A percentile compares a stretch with the other conserved stretches of the same genome.
Conservation (phyloP, 2,113 vertebrate genomes). For the Ceyx cyanopectus region DNA sequence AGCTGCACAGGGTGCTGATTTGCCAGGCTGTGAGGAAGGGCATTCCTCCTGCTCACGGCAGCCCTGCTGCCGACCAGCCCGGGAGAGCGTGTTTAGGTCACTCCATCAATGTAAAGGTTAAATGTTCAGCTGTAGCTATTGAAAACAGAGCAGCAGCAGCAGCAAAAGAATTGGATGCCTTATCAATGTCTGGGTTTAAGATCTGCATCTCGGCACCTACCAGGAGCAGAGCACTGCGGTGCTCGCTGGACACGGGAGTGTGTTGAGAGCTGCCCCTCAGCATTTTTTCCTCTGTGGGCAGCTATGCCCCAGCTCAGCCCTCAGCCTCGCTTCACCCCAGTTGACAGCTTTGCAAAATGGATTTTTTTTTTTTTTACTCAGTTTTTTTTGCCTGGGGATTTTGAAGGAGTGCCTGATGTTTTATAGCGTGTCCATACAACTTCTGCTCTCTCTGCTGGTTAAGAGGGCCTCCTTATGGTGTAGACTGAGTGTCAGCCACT, state of each 20-base stretch:
- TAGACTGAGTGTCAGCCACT: not conserved
- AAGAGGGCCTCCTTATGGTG: not conserved
- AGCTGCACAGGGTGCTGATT: not conserved
- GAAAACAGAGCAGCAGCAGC: constrained; percentile 33
- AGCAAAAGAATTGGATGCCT: not conserved
- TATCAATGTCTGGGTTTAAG: not conserved
- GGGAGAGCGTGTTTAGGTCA: constrained; percentile 26
- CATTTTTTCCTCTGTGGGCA: not conserved
- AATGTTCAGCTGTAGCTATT: constrained; percentile 38
- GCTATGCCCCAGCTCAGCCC: not conserved
- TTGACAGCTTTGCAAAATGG: not conserved
- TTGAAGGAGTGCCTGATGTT: not conserved
- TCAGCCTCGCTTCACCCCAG: not conserved
- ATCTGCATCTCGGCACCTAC: not conserved
- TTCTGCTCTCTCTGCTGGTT: not conserved
- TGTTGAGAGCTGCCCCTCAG: not conserved
- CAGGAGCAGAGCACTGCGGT: not conserved
- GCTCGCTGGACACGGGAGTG: not conserved
- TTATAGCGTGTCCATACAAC: not conserved
- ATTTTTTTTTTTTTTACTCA: not conserved
- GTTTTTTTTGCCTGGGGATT: not conserved
- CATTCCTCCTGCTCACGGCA: not conserved
- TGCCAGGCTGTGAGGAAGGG: not conserved
- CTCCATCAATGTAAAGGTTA: constrained; percentile 40
- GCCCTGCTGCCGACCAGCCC: not conserved